phyloP scores from a whole-genome alignment of 2,113 vertebrate species.

The Lampris megalopsis region DNA sequence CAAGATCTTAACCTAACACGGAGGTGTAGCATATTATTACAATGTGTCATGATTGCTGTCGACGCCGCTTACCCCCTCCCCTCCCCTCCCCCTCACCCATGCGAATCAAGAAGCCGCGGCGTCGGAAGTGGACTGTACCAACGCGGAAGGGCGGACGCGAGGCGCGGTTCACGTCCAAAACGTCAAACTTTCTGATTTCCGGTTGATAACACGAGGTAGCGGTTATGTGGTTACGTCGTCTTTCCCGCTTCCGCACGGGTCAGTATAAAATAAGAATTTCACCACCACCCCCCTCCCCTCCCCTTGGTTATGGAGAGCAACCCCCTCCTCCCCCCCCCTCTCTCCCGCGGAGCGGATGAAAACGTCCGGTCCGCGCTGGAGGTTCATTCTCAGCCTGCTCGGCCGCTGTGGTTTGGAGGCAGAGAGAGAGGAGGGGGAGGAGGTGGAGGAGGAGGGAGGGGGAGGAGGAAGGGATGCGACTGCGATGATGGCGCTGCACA shows the following conservation, averaged over 20 bases:
- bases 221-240: background rate
- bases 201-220: fast-evolving
- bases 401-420: conserved; percentile 55
- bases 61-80: conserved; percentile 27
- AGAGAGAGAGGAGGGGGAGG: no score
- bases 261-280: fast-evolving
- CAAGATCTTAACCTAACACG: conserved; percentile 20
- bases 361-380: conserved; percentile 19
- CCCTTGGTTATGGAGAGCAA: background rate
- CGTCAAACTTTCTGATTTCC: background rate
- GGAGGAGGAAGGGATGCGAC: conserved; percentile 78
- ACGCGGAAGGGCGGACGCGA: background rate
- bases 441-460: conserved; percentile 10
- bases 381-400: conserved; percentile 56
- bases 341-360: conserved; percentile 1
- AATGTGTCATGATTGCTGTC: conserved; percentile 70
- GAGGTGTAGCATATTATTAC: conserved; percentile 69
- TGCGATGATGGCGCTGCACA: conserved; percentile 85
- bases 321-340: conserved; percentile 23
- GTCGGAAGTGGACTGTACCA: conserved; percentile 83
- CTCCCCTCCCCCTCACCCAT: background rate
- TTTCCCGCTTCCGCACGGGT: fast-evolving
- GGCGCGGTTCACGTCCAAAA: background rate
- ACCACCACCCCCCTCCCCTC: no score
- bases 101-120: conserved; percentile 58